Percentiles rank a stretch among this genome's conserved stretches.
Conservation (phyloP, 2,888 invertebrate species). For the Papilio protenor region DNA sequence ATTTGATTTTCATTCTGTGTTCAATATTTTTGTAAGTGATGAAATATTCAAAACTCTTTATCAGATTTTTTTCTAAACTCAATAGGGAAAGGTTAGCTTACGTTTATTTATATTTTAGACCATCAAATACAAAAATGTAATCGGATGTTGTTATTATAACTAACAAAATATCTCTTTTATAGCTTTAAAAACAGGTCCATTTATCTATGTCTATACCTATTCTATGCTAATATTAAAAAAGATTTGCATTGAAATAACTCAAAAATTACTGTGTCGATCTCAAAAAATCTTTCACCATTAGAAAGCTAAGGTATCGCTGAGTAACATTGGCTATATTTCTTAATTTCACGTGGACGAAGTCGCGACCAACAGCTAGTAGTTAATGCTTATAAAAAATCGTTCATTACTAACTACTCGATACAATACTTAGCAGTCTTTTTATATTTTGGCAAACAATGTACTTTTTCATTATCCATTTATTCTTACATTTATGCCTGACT, state of each 20-base stretch:
- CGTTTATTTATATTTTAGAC: not conserved
- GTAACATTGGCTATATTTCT: too few species aligned
- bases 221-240: too few species aligned
- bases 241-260: too few species aligned
- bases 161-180: not conserved
- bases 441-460: not conserved
- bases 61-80: not conserved
- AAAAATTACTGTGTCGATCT: too few species aligned
- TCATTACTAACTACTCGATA: not conserved
- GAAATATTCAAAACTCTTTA: constrained; percentile 11
- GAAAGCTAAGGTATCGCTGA: too few species aligned
- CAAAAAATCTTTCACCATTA: too few species aligned
- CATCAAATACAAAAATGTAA: not conserved
- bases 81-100: not conserved
- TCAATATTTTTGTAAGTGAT: constrained; percentile 15
- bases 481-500: not conserved
- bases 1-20: constrained; percentile 26
- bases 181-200: too few species aligned
- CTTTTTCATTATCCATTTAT: not conserved
- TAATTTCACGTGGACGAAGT: too few species aligned
- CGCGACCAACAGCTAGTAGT: too few species aligned
- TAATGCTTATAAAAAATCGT: not conserved
- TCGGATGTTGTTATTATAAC: not conserved
- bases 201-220: too few species aligned
- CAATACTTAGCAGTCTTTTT: not conserved